Evolutionary conservation across 2,888 invertebrate species (phyloP).

Genomic region (Oligia fasciuncula): DNA sequence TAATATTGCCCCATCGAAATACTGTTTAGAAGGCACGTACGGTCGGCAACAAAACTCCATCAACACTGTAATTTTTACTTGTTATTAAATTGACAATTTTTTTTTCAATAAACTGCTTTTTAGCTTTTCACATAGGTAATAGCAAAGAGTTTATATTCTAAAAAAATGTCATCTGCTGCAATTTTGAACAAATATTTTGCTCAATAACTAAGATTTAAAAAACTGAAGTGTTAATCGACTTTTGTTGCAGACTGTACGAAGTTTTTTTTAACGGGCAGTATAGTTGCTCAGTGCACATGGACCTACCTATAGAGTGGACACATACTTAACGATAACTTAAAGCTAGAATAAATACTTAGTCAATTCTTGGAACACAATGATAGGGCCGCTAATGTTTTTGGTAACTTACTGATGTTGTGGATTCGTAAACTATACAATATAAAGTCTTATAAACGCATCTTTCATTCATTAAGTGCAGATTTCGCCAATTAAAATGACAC

Average conservation of each 20-base stretch:
- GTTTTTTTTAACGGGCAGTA: neutral
- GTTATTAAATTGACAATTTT: too few relatives aligned
- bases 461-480: neutral
- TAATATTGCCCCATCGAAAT: constrained; percentile 14
- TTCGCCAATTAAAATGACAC: neutral
- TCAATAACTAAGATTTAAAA: too few relatives aligned
- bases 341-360: constrained; percentile 85
- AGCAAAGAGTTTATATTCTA: too few relatives aligned
- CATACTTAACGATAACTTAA: constrained; percentile 69
- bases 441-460: neutral
- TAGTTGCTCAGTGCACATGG: constrained; percentile 6
- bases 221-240: too few relatives aligned
- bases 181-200: too few relatives aligned
- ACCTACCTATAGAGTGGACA: neutral
- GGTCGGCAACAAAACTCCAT: too few relatives aligned
- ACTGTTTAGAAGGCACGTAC: constrained; percentile 7
- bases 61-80: too few relatives aligned
- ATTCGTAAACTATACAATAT: constrained; percentile 10
- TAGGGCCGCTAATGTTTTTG: constrained; percentile 69
- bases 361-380: constrained; percentile 77
- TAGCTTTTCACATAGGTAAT: too few relatives aligned
- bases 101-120: too few relatives aligned
- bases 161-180: too few relatives aligned
- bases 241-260: too few relatives aligned
- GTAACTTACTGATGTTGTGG: constrained; percentile 71